phyloP scores from a whole-genome alignment of 2,113 vertebrate genomes.

The Cardinalis cardinalis region DNA sequence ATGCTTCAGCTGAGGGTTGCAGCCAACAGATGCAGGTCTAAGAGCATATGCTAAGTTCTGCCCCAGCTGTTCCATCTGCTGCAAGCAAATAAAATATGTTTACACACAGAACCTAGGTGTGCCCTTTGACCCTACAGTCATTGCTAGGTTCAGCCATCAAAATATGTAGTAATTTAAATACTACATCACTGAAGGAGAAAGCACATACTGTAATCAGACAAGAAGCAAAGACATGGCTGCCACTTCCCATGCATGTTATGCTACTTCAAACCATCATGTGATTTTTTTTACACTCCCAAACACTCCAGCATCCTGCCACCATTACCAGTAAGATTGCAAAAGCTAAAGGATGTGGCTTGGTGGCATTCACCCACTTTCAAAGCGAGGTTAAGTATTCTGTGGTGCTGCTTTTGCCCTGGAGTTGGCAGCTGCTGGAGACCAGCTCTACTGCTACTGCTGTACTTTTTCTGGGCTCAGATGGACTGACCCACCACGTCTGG shows the following conservation, averaged over 20 bases:
- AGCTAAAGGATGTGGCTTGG: slow-evolving; percentile 1
- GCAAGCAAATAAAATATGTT: not conserved
- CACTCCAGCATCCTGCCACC: not conserved
- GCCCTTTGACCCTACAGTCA: not conserved
- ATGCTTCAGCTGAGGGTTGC: not conserved
- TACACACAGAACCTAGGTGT: not conserved
- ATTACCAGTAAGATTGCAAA: not conserved
- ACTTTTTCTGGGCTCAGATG: fast-evolving
- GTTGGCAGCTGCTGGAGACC: not conserved
- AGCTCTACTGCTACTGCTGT: not conserved
- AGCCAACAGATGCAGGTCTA: not conserved
- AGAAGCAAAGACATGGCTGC: not conserved
- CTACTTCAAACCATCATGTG: not conserved
- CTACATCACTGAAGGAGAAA: not conserved
- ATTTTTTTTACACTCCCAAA: not conserved
- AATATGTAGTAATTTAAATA: not conserved
- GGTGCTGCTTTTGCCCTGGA: not conserved
- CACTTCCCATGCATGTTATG: not conserved
- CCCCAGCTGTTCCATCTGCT: not conserved
- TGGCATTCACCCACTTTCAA: not conserved
- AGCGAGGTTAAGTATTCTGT: not conserved
- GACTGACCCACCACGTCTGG: fast-evolving
- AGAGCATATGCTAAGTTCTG: not conserved
- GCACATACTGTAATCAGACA: not conserved
- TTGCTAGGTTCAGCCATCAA: not conserved